Evolutionary conservation across 2,113 vertebrate genomes (phyloP).

Genomic region (Dasyornis broadbenti): DNA sequence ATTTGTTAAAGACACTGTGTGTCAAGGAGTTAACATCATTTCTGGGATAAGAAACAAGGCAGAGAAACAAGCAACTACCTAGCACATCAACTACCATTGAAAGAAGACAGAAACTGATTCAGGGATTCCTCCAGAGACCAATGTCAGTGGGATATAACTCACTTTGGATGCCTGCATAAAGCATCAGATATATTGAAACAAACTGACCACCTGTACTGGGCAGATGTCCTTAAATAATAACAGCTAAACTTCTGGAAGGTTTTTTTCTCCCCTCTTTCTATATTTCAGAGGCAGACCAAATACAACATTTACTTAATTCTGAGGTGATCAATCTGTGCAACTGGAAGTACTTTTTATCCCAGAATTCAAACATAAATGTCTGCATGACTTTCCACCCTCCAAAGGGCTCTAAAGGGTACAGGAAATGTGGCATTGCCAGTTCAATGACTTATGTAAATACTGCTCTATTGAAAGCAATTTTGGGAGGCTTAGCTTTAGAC

Average conservation of each 20-base stretch:
- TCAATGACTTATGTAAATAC: background rate
- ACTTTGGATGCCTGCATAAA: background rate
- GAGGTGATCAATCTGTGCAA: background rate
- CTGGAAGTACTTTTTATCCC: background rate
- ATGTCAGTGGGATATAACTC: background rate
- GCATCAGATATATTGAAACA: background rate
- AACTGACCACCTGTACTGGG: background rate
- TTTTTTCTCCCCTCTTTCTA: background rate
- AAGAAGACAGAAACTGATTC: background rate
- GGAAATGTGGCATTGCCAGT: background rate
- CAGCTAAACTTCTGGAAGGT: background rate
- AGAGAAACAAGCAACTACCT: background rate
- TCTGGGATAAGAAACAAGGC: background rate
- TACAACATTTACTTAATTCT: background rate
- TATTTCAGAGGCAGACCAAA: background rate
- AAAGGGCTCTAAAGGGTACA: background rate
- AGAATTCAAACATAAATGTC: background rate
- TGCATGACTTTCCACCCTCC: background rate
- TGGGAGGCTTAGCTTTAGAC: background rate
- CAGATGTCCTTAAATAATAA: background rate
- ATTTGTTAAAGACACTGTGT: background rate
- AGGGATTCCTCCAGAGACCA: background rate
- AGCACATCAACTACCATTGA: background rate
- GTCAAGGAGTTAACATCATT: background rate
- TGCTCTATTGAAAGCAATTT: background rate